Base-by-base conservation (phyloP, 2,888 invertebrate genomes). In the Sesia bembeciformis region DNA sequence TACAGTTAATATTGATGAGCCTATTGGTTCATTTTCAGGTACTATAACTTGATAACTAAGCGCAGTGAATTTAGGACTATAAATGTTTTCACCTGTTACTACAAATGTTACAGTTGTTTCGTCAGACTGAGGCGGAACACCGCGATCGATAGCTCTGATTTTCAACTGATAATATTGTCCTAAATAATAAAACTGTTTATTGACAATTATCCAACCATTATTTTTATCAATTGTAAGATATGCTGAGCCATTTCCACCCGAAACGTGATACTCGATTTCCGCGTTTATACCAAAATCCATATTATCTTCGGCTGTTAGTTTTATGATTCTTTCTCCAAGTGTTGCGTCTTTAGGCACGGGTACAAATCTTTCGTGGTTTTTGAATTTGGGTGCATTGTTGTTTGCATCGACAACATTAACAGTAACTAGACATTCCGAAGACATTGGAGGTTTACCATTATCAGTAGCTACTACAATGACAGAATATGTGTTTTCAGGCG, bases 401-500 rank as follows among this genome's bases (percentile, higher is more conserved):
- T 98, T 98, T 4, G 96, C 96, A 77, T 98, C 97, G 0, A 97
- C 95, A 0, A 98, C 94, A 72, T 95, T 96, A 40, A 98, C 94
- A 50, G 94, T 94, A 0, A 98, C 94, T 41, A 94, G 86, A 64
- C 96, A 95, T 79, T 96, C 96, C 0, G 97, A 96, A 41, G 96
- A 96, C 92, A 97, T 93, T 0, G 98, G 97, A 0, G 98, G 98
- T 76, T 97, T 97, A 0, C 98, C 98, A 70, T 97, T 96, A 79
- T 98, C 98, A 0, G 95, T 96, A 0, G 98, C 98, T 2, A 97
- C 84, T n/a, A 98, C 93, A 3, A 94, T 93, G n/a, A 98, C 84
- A 0, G 94, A 92, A 74, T 97, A 97, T 65, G 95, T 93, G 73
- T 97, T 97, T 81, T 97, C 97, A 0, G 97, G 97, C 0, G 97